phyloP scores from a whole-genome alignment of 2,888 invertebrate genomes.

The Thymelicus acteon region DNA sequence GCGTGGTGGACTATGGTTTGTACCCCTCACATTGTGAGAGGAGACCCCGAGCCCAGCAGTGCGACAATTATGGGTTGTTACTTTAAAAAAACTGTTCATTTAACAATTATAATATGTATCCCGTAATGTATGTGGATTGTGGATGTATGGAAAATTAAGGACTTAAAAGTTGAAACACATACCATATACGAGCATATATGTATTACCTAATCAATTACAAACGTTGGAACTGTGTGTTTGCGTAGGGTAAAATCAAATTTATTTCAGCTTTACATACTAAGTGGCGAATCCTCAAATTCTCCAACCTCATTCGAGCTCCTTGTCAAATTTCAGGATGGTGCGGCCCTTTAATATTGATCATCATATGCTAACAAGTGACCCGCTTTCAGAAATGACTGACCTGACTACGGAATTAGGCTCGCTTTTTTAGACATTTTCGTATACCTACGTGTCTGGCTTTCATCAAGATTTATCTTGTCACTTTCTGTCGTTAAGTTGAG shows the following conservation, averaged over 20 bases:
- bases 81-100: too few relatives aligned
- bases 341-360: slow-evolving; percentile 37
- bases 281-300: slow-evolving; percentile 24
- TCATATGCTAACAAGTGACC: slow-evolving; percentile 39
- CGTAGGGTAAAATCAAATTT: not conserved
- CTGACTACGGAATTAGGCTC: slow-evolving; percentile 35
- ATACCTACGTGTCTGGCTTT: slow-evolving; percentile 10
- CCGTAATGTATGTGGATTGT: too few relatives aligned
- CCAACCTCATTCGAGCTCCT: slow-evolving; percentile 26
- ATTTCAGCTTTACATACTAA: slow-evolving; percentile 5
- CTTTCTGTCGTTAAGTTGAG: slow-evolving; percentile 1
- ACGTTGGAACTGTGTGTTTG: not conserved
- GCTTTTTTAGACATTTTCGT: slow-evolving; percentile 24
- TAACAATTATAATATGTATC: too few relatives aligned
- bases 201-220: too few relatives aligned
- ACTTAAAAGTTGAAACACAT: too few relatives aligned
- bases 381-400: slow-evolving; percentile 36
- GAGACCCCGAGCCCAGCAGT: too few relatives aligned
- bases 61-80: too few relatives aligned
- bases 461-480: slow-evolving; percentile 23
- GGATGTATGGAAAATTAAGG: too few relatives aligned
- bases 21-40: too few relatives aligned
- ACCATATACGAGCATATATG: too few relatives aligned
- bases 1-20: too few relatives aligned
- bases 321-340: slow-evolving; percentile 37